Conservation (phyloP, 1,140 invertebrate genomes). For the Cydia strobilella region DNA sequence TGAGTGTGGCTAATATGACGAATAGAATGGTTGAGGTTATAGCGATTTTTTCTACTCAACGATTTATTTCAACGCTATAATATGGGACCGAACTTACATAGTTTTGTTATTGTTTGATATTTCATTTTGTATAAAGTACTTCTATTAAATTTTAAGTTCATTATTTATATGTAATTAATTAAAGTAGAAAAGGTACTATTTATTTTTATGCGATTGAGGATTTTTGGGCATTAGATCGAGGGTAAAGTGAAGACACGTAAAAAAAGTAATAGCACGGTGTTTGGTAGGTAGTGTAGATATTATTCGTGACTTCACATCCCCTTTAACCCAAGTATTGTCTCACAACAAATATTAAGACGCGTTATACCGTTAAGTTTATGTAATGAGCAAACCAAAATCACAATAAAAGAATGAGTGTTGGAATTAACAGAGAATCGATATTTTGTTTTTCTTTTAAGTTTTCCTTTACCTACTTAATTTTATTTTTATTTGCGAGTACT, state of each 20-base stretch:
- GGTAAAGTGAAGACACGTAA: slow-evolving; percentile 56
- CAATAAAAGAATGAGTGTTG: slow-evolving; percentile 80
- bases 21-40: slow-evolving; percentile 65
- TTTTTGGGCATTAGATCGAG: slow-evolving; percentile 59
- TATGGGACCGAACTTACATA: slow-evolving; percentile 56
- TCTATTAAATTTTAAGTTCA: slow-evolving; percentile 58
- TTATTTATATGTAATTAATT: slow-evolving; percentile 75
- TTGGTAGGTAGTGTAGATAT: slow-evolving; percentile 41
- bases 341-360: slow-evolving; percentile 80
- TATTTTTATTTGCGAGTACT: slow-evolving; percentile 52
- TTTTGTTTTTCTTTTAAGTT: slow-evolving; percentile 66
- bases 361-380: slow-evolving; percentile 54
- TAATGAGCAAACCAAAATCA: slow-evolving; percentile 73
- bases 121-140: slow-evolving; percentile 74
- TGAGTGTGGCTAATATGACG: slow-evolving; percentile 60
- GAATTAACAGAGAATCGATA: slow-evolving; percentile 76
- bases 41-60: slow-evolving; percentile 37
- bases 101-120: slow-evolving; percentile 50
- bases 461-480: slow-evolving; percentile 56
- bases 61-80: slow-evolving; percentile 28
- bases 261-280: slow-evolving; percentile 33
- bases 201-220: slow-evolving; percentile 66
- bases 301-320: slow-evolving; percentile 56
- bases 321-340: slow-evolving; percentile 65
- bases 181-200: slow-evolving; percentile 71